Percentiles rank a stretch among this genome's conserved stretches.
Conservation (phyloP, 2,888 invertebrate species). For the Venusia cambrica region DNA sequence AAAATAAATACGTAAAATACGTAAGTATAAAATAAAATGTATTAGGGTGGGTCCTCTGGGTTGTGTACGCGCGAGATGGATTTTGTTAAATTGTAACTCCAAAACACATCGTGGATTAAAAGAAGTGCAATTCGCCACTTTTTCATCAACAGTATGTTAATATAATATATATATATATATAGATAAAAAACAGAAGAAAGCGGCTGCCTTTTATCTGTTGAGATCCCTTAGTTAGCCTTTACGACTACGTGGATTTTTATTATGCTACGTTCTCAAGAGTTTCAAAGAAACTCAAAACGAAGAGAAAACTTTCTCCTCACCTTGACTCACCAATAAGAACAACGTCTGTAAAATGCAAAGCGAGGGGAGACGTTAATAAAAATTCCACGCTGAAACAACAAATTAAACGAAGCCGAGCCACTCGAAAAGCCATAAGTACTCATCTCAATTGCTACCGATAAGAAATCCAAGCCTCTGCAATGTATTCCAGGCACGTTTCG, state of each 20-base stretch:
- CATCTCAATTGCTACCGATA: slow-evolving; percentile 81
- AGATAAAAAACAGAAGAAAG: too few species aligned
- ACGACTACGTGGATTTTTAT: not conserved
- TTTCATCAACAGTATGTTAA: too few species aligned
- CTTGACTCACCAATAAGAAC: slow-evolving; percentile 57
- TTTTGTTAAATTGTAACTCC: too few species aligned
- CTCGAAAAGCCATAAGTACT: slow-evolving; percentile 81
- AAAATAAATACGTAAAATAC: too few species aligned
- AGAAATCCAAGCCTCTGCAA: slow-evolving; percentile 78
- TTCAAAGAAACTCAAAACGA: slow-evolving; percentile 40
- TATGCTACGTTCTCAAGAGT: slow-evolving; percentile 6
- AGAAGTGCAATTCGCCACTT: too few species aligned
- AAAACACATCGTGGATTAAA: too few species aligned
- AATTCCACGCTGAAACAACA: slow-evolving; percentile 80
- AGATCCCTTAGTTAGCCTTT: too few species aligned
- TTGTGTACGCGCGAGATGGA: too few species aligned
- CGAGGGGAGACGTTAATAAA: slow-evolving; percentile 78
- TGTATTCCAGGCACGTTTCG: slow-evolving; percentile 79
- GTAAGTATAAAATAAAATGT: too few species aligned
- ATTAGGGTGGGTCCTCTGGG: too few species aligned
- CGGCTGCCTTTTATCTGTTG: too few species aligned
- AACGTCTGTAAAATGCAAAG: slow-evolving; percentile 66
- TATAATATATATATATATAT: too few species aligned
- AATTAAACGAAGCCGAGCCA: slow-evolving; percentile 81
- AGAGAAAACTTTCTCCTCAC: slow-evolving; percentile 52